phyloP scores from a whole-genome alignment of 2,888 invertebrate species.

The Pammene aurita region DNA sequence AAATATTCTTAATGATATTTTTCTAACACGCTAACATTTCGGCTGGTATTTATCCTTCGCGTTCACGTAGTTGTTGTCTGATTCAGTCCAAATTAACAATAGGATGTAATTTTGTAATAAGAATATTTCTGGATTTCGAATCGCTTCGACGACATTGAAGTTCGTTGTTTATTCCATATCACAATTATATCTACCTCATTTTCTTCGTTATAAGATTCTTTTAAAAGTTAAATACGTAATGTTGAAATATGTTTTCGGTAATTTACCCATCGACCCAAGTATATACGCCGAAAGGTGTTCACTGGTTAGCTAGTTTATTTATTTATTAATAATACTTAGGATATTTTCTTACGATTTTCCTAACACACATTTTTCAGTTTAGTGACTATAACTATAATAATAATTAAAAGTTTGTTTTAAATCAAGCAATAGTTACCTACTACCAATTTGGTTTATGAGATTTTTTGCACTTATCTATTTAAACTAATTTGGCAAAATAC shows the following conservation, averaged over 20 bases:
- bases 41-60: too few species aligned
- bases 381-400: not conserved
- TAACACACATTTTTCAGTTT: not conserved
- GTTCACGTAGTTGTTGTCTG: not conserved
- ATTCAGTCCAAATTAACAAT: not conserved
- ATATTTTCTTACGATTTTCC: conserved; percentile 22
- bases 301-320: conserved; percentile 59
- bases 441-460: conserved; percentile 13
- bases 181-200: conserved; percentile 83
- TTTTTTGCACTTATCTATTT: conserved; percentile 10
- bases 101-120: not conserved
- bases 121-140: conserved; percentile 1
- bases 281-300: conserved; percentile 48
- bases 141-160: conserved; percentile 43
- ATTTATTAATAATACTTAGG: conserved; percentile 55
- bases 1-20: conserved; percentile 5
- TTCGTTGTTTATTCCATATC: conserved; percentile 75
- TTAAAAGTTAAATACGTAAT: conserved; percentile 68
- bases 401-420: not conserved
- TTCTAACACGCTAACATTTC: not conserved
- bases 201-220: conserved; percentile 76
- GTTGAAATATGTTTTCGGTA: conserved; percentile 58
- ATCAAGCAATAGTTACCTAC: conserved; percentile 2
- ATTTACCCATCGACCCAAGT: conserved; percentile 61
- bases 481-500: conserved; percentile 1